Evolutionary conservation across 2,888 invertebrate genomes (phyloP), one percentile per base, ranked within the genome.

Genomic region (Melolontha melolontha): DNA sequence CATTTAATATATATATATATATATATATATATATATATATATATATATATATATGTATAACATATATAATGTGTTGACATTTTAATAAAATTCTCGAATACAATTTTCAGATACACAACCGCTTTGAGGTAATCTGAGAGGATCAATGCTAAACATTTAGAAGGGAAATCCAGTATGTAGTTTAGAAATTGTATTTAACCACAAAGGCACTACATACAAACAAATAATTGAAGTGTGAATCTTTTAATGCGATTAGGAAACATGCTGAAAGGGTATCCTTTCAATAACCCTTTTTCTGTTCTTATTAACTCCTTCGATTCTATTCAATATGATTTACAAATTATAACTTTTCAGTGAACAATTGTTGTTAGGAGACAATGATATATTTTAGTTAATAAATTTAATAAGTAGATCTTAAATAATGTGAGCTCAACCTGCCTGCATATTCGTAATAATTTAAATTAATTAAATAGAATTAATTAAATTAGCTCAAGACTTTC

Each of bases 81-180:
- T 72, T 73, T 73, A 70, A 72, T 73, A 71, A 73, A 73, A 72
- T 72, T 73, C 69, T 71, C 70, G 63, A 54, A 44, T 44, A 34
- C 34, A n/a, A 34, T 44, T 44, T 51, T 39, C 57, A 16, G 5
- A 41, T 40, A 52, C 12, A 40, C 12, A 29, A 27, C 64, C 27
- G 39, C 6, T 34, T 34, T 8, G 22, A 16, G 12, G 22, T 22
- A 22, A 44, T 54, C 67, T 63, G 67, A 68, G 69, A 70, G 70
- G 70, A 70, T 71, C 66, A 67, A 67, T 17, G 34, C 34, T 51
- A 34, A 34, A 34, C 10, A 34, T 34, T 34, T 22, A 22, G 22
- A 22, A 22, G 22, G 22, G 22, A 22, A 22, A 22, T 55, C 54
- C 17, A 10, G 54, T 54, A 65, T 44, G n/a, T 59, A 49, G 27